Evolutionary conservation across 1,140 invertebrate genomes (phyloP).

Genomic region (Lucilia cuprina): DNA sequence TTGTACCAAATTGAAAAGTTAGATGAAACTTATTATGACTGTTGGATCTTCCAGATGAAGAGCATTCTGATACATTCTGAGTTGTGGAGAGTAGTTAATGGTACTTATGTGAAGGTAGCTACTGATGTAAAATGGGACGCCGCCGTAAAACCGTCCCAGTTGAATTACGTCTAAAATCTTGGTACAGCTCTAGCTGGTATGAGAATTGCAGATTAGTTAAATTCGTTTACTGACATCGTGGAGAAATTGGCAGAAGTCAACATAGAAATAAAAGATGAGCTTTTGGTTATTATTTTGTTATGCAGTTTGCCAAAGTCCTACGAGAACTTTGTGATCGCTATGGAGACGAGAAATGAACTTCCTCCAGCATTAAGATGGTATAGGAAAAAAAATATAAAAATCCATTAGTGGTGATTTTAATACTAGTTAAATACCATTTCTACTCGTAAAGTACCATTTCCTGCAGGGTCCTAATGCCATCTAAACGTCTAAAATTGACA

Average conservation of each 20-base stretch:
- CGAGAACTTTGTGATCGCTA: too few relatives aligned
- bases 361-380: too few relatives aligned
- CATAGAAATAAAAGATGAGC: slow-evolving; percentile 24
- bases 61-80: slow-evolving; percentile 14
- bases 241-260: slow-evolving; percentile 25
- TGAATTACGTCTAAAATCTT: slow-evolving; percentile 36
- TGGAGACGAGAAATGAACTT: too few relatives aligned
- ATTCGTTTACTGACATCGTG: not conserved
- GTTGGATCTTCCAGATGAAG: slow-evolving; percentile 9
- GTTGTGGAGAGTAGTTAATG: slow-evolving; percentile 12
- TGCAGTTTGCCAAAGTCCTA: too few relatives aligned
- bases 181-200: not conserved
- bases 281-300: slow-evolving; percentile 20
- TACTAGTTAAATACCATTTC: too few relatives aligned
- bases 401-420: too few relatives aligned
- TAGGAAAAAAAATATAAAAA: too few relatives aligned
- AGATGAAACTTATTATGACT: slow-evolving; percentile 22
- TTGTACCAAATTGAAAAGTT: slow-evolving; percentile 36
- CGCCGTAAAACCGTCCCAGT: slow-evolving; percentile 30
- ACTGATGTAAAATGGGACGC: not conserved
- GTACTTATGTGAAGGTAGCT: not conserved
- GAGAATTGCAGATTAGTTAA: not conserved
- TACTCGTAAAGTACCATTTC: too few relatives aligned
- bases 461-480: too few relatives aligned
- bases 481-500: too few relatives aligned